Evolutionary conservation across 37 sponge, comb jelly and placozoan genomes (phyloP), one percentile per base, ranked within the genome.

Genomic region (Spongia lamella): DNA sequence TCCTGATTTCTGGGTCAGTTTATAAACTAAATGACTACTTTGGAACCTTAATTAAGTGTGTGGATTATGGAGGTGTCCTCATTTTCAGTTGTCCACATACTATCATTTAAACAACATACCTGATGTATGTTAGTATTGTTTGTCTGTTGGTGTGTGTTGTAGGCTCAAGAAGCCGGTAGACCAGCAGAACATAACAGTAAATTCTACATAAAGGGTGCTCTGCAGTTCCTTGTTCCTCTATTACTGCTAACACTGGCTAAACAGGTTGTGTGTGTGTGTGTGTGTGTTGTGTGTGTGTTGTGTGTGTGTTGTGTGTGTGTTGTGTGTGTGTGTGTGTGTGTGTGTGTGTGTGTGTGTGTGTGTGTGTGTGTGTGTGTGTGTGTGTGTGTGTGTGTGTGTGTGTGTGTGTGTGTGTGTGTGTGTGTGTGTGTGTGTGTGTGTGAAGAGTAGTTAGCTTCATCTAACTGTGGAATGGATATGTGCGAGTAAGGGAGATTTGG

Each of bases 201-300:
- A 38, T 84, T 86, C 72, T 98, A 98, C 73, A 86, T 92, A 54
- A 88, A 88, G 61, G 99, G 99, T 19, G 96, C 99, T 26, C 79
- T 95, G 31, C 82, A 80, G 30, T 95, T 83, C 53, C 79, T 98
- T 25, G 70, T 93, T 0, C 96, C 96, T 2, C 80, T 92, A 0
- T 68, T 98, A 13, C 81, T 92, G 25, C 29, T 38, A 63, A 78
- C 74, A 16, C 86, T 98, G 29, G 64, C 96, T 15, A 80, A 85
- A n/a, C 99, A 96, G 94, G 96, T 96, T 21, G 7, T 33, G 1
- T 27, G 52, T 15, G 11, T n/a, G n/a, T n/a, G n/a, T n/a, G n/a
- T n/a, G n/a, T n/a, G n/a, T n/a, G n/a, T n/a, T n/a, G n/a, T n/a
- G n/a, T n/a, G n/a, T n/a, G n/a, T n/a, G n/a, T n/a, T n/a, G n/a